A percentile compares a stretch with the other conserved stretches of the same genome.
phyloP scores from a whole-genome alignment of 2,888 invertebrate genomes.

The Limnephilus auricula region DNA sequence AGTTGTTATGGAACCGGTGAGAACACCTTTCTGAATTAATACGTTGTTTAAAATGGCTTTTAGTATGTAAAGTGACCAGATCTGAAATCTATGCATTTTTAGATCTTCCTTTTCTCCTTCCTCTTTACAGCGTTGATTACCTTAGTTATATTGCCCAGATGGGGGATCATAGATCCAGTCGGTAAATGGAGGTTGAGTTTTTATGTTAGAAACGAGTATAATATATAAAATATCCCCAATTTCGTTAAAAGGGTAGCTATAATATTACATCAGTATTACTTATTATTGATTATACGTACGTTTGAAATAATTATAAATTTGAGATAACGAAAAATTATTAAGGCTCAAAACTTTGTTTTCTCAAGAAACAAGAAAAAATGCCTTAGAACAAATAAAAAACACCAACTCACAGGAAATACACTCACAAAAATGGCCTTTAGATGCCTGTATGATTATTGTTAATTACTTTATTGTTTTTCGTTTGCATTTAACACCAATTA shows the following conservation, averaged over 20 bases:
- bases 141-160: neutral
- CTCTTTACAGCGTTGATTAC: neutral
- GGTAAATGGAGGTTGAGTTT: too few species aligned
- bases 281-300: neutral
- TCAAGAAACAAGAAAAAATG: neutral
- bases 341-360: neutral
- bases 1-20: too few species aligned
- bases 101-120: neutral
- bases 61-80: neutral
- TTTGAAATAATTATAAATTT: neutral
- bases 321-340: neutral
- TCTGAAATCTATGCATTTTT: neutral
- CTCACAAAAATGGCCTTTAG: neutral
- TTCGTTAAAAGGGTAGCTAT: too few species aligned
- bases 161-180: neutral
- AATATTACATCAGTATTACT: too few species aligned
- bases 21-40: too few species aligned
- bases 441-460: neutral
- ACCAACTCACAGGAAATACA: neutral
- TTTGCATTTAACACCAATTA: neutral
- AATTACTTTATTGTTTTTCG: neutral
- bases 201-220: too few species aligned
- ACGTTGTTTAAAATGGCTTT: too few species aligned
- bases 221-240: too few species aligned
- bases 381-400: neutral